Evolutionary conservation across 2,113 vertebrate species (phyloP).

Genomic region (Chlamydotis undulata): DNA sequence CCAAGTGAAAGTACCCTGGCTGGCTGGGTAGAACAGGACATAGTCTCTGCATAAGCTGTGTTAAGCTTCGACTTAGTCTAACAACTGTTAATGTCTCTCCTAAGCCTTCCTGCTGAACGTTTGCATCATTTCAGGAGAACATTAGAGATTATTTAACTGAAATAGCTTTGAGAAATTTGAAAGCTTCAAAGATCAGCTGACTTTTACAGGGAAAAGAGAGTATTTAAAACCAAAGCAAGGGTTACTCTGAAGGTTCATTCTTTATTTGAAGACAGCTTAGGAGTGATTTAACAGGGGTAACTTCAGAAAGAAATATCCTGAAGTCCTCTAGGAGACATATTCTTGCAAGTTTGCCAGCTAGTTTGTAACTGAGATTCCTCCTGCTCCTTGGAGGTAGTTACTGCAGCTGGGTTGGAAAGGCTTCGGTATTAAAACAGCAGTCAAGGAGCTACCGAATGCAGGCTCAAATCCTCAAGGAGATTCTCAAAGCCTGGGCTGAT

Average conservation of each 20-base stretch:
- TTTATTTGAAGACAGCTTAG: constrained; percentile 47
- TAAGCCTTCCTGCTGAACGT: not conserved
- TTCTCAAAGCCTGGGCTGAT: constrained; percentile 34
- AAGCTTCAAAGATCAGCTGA: not conserved
- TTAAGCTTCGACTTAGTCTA: not conserved
- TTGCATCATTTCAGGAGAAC: constrained; percentile 5
- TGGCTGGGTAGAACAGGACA: not conserved
- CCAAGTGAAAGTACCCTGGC: not conserved
- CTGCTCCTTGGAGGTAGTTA: constrained; percentile 50
- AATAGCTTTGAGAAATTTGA: constrained; percentile 1
- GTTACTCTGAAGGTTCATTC: constrained; percentile 27
- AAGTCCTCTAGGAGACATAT: constrained; percentile 60
- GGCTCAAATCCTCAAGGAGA: constrained; percentile 53
- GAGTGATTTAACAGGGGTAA: constrained; percentile 66
- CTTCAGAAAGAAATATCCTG: constrained; percentile 44
- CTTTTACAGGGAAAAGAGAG: not conserved
- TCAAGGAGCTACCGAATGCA: constrained; percentile 46
- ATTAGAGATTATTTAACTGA: constrained; percentile 5
- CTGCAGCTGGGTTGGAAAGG: constrained; percentile 55
- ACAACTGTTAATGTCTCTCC: not conserved
- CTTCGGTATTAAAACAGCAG: constrained; percentile 47
- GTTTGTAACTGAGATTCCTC: constrained; percentile 63
- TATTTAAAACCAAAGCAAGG: constrained; percentile 33
- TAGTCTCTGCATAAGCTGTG: not conserved
- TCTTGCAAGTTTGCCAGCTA: constrained; percentile 53